These are phyloP conservation scores for Tonatia bakeri DNA, from an alignment of 2,113 vertebrate genomes.

Conservation along the genomic window DNA sequence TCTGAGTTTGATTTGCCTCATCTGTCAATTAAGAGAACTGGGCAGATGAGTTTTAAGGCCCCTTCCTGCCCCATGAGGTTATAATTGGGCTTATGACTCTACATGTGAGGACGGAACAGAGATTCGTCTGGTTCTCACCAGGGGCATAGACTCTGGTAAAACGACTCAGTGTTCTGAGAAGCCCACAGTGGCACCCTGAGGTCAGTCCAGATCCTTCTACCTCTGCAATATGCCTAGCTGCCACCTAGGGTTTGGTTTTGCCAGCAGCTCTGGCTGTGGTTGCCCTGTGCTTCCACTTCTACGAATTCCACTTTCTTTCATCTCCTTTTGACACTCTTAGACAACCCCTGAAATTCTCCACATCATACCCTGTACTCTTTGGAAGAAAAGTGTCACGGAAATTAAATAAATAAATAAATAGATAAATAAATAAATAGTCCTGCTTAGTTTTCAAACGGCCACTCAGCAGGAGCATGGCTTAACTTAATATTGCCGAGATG, in stretches of 20 bases:
- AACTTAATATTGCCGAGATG: background rate
- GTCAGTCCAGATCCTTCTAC: background rate
- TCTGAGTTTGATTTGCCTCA: background rate
- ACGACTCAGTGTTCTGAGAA: background rate
- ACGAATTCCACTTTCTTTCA: background rate
- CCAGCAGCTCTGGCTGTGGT: background rate
- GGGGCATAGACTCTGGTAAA: background rate
- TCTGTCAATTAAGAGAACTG: background rate
- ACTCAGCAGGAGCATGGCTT: constrained; percentile 14
- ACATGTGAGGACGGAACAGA: background rate
- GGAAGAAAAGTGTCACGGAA: constrained; percentile 11
- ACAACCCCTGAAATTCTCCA: constrained; percentile 27
- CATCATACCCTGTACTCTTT: constrained; percentile 15
- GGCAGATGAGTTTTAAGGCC: background rate
- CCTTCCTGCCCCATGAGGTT: background rate
- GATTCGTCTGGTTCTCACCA: background rate
- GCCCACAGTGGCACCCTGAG: background rate
- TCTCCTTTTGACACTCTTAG: constrained; percentile 36
- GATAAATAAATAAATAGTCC: constrained; percentile 1
- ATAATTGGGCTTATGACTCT: background rate
- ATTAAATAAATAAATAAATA: constrained; percentile 57
- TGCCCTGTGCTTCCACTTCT: background rate
- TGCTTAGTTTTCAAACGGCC: constrained; percentile 38
- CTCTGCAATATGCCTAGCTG: background rate
- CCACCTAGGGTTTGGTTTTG: constrained; percentile 3